Evolutionary conservation across 2,113 vertebrate species (phyloP).

Genomic region (Toxotes jaculatrix): DNA sequence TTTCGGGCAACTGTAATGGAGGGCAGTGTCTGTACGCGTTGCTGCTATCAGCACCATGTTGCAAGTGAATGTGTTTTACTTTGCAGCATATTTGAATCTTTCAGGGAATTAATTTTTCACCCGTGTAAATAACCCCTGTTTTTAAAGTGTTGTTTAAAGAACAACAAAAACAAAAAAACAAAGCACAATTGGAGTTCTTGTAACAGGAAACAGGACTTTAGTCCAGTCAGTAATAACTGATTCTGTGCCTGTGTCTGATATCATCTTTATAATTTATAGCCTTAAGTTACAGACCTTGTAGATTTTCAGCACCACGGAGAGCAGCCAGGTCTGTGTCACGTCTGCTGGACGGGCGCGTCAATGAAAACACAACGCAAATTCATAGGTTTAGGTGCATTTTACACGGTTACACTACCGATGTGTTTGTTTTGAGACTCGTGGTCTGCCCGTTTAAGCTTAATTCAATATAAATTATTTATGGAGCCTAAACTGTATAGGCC

Average conservation of each 20-base stretch:
- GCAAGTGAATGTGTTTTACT: no score
- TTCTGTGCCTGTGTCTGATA: not conserved
- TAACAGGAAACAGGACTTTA: not conserved
- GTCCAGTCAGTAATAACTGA: not conserved
- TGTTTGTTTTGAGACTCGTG: not conserved
- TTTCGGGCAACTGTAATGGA: slow-evolving; percentile 15
- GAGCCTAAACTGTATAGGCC: not conserved
- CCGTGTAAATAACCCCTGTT: not conserved
- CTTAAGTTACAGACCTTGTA: not conserved
- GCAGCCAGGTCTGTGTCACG: slow-evolving; percentile 43
- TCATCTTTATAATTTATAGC: not conserved
- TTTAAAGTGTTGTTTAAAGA: not conserved
- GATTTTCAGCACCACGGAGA: slow-evolving; percentile 83
- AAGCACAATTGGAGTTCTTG: not conserved
- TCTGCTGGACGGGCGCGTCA: not conserved
- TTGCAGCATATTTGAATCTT: not conserved
- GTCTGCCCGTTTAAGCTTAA: not conserved
- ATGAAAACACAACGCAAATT: not conserved
- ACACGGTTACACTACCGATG: not conserved
- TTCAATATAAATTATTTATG: not conserved
- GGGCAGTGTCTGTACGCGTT: not conserved
- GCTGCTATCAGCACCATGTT: accelerated
- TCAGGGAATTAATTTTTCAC: no score
- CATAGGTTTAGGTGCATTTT: not conserved
- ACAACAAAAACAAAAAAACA: not conserved